Percentiles rank a stretch among this genome's conserved stretches.
Conservation (phyloP, 2,888 invertebrate genomes). For the Ommatoiulus sabulosus region DNA sequence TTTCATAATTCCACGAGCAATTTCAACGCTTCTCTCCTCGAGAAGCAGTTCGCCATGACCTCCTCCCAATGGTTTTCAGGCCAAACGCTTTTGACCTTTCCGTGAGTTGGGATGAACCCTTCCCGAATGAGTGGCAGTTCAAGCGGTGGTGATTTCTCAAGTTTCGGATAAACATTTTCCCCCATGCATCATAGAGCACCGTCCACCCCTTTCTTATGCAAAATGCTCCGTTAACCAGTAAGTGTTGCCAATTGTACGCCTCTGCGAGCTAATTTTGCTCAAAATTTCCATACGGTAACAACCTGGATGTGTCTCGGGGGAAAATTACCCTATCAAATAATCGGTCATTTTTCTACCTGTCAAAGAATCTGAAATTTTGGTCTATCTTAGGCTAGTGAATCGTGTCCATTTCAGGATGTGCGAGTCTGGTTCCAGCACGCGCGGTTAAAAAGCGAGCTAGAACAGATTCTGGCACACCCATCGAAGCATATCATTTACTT, state of each 20-base stretch:
- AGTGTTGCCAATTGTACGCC: background rate
- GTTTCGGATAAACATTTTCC: background rate
- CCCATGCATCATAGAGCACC: background rate
- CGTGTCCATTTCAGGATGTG: background rate
- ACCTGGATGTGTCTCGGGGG: background rate
- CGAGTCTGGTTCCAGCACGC: background rate
- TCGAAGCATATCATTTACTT: too few relatives aligned
- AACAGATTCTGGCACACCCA: too few relatives aligned
- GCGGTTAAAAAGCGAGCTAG: too few relatives aligned
- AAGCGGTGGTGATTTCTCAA: conserved; percentile 15
- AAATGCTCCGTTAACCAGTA: background rate
- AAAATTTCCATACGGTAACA: background rate
- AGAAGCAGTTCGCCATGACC: background rate
- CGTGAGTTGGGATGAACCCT: conserved; percentile 2
- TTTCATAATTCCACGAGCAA: background rate
- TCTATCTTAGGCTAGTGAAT: background rate
- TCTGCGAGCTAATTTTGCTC: background rate
- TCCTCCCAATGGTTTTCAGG: background rate
- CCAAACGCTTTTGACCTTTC: background rate
- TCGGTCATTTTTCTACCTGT: conserved; percentile 5
- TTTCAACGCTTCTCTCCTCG: background rate
- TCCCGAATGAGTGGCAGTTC: conserved; percentile 19
- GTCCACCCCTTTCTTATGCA: background rate
- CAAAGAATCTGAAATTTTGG: background rate
- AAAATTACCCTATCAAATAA: background rate